phyloP scores from a whole-genome alignment of 2,797 vertebrate genomes.

The Anguilla marmorata region DNA sequence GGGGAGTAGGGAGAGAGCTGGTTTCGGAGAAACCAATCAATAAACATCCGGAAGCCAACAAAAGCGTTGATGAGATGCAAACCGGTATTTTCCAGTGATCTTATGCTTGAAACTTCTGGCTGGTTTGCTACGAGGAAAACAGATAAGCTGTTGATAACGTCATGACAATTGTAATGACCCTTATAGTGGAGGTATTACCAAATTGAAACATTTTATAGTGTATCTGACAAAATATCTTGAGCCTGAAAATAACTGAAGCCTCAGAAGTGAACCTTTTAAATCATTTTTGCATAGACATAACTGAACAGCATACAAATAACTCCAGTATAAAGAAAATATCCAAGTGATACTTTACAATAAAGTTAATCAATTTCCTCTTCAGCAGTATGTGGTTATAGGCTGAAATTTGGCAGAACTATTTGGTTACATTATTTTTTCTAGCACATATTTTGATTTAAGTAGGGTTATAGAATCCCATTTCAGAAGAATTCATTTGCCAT shows the following conservation, averaged over 20 bases:
- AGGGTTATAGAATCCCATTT: not conserved
- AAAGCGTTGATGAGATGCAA: constrained; percentile 1
- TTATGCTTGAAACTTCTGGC: not conserved
- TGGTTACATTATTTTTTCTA: not conserved
- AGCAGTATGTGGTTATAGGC: not conserved
- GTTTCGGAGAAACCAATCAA: constrained; percentile 67
- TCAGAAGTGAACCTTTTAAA: not conserved
- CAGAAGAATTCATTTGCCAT: too few relatives aligned
- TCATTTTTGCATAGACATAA: not conserved
- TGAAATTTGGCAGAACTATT: not conserved
- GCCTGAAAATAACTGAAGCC: not conserved
- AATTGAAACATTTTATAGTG: not conserved
- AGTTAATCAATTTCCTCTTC: not conserved
- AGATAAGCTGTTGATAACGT: not conserved
- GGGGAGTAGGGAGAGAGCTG: not conserved
- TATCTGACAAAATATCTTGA: not conserved
- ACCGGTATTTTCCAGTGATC: not conserved
- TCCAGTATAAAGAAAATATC: not conserved
- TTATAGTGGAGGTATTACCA: not conserved
- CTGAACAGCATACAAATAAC: not conserved
- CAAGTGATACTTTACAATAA: not conserved
- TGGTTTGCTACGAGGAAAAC: not conserved
- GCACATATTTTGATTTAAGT: not conserved
- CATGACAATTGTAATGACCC: not conserved
- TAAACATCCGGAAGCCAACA: constrained; percentile 37